These are phyloP conservation scores for Oscheius sp. DNA, from an alignment of 2,888 invertebrate genomes.

Conservation along the genomic window DNA sequence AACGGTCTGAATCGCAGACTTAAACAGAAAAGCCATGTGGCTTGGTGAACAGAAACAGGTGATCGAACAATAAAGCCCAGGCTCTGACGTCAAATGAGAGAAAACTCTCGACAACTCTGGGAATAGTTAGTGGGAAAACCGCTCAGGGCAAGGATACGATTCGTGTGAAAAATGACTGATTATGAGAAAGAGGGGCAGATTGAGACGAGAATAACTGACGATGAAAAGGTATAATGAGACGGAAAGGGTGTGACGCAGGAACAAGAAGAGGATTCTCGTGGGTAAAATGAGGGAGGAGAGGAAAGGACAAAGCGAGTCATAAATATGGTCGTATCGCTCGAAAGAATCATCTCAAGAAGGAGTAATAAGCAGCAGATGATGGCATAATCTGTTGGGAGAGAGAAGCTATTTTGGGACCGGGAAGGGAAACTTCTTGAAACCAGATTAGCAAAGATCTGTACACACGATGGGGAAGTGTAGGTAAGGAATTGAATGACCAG, in stretches of 20 bases:
- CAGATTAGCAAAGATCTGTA: no score
- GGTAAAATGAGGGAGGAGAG: neutral
- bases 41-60: slow-evolving; percentile 14
- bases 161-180: neutral
- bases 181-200: neutral
- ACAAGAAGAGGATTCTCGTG: neutral
- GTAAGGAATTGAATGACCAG: no score
- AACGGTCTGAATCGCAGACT: no score
- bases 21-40: neutral
- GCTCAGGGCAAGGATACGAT: neutral
- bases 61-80: slow-evolving; percentile 13
- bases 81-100: slow-evolving; percentile 22
- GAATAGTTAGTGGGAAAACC: neutral
- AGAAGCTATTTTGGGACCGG: no score
- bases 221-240: slow-evolving; percentile 9
- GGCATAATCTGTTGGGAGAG: no score
- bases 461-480: no score
- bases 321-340: no score
- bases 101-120: neutral
- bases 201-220: slow-evolving; percentile 3
- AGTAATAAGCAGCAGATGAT: no score
- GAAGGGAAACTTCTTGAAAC: no score
- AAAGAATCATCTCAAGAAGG: no score
- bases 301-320: no score
- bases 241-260: neutral